Percentiles rank a stretch among this genome's conserved stretches.
Evolutionary conservation across 2,888 invertebrate species (phyloP).

Genomic region (Acrobasis suavella): DNA sequence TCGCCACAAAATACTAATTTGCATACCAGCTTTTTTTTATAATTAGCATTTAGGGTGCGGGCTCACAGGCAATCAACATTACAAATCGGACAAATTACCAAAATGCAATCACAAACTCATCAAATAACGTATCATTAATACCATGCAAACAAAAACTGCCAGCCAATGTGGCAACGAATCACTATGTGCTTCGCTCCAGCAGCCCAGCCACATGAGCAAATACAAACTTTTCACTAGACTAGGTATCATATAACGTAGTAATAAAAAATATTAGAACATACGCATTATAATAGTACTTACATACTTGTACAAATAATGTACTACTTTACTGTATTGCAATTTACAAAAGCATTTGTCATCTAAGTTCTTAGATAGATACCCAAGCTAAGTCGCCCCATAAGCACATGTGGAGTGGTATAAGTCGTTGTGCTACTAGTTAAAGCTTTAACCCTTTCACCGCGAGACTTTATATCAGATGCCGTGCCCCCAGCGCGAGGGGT

Average conservation of each 20-base stretch:
- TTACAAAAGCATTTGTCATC: too few species aligned
- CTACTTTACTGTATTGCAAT: too few species aligned
- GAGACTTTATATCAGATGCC: too few species aligned
- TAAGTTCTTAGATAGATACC: too few species aligned
- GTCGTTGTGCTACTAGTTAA: too few species aligned
- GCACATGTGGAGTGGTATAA: too few species aligned
- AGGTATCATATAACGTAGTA: background rate
- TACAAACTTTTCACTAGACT: background rate
- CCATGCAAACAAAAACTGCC: constrained; percentile 19
- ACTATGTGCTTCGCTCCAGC: constrained; percentile 48
- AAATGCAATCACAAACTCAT: constrained; percentile 23
- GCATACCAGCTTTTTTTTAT: constrained; percentile 9
- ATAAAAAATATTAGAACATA: too few species aligned
- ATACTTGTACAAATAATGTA: too few species aligned
- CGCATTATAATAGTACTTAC: too few species aligned
- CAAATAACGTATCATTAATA: constrained; percentile 22
- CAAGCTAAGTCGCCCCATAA: too few species aligned
- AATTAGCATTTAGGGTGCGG: constrained; percentile 20
- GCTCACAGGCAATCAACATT: constrained; percentile 12
- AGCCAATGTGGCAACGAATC: constrained; percentile 42
- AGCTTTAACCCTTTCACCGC: too few species aligned
- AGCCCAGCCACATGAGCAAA: constrained; percentile 7
- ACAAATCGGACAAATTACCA: constrained; percentile 17
- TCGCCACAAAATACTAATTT: constrained; percentile 9
- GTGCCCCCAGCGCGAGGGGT: too few species aligned